phyloP scores from a whole-genome alignment of 1,140 invertebrate genomes.

The Pseudomyrmex flavicornis region DNA sequence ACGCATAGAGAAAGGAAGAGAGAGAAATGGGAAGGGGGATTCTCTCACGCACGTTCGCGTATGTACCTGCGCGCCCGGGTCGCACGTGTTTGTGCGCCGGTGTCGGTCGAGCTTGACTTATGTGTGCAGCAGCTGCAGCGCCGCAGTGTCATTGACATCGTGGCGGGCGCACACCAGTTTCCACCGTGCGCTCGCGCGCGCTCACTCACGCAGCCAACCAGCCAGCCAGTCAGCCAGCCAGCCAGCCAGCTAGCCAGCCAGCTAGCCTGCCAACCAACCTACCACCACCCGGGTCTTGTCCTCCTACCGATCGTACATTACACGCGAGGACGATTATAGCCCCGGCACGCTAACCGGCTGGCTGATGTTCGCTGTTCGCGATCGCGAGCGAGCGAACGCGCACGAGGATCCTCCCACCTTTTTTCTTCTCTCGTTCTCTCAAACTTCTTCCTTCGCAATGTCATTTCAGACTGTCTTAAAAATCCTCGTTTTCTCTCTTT shows the following conservation, averaged over 20 bases:
- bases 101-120: conserved; percentile 76
- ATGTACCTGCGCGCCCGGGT: conserved; percentile 61
- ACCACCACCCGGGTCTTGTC: conserved; percentile 67
- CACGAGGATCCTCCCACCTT: conserved; percentile 62
- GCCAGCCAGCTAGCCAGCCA: conserved; percentile 23
- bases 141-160: conserved; percentile 83
- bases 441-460: too few species aligned
- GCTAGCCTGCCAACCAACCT: neutral
- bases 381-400: conserved; percentile 18
- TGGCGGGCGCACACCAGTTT: conserved; percentile 74
- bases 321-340: conserved; percentile 81
- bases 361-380: conserved; percentile 72
- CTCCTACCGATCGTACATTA: conserved; percentile 80
- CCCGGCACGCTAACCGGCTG: conserved; percentile 72
- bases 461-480: too few species aligned
- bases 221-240: neutral
- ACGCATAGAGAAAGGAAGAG: conserved; percentile 11
- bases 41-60: conserved; percentile 32
- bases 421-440: conserved; percentile 5
- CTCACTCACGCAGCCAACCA: conserved; percentile 72
- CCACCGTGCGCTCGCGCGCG: conserved; percentile 73
- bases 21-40: neutral
- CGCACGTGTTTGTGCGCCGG: conserved; percentile 72
- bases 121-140: conserved; percentile 79
- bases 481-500: too few species aligned